A percentile compares a stretch with the other conserved stretches of the same genome.
Conservation (phyloP, 2,113 vertebrate species). For the sheep (Ovis aries) region DNA sequence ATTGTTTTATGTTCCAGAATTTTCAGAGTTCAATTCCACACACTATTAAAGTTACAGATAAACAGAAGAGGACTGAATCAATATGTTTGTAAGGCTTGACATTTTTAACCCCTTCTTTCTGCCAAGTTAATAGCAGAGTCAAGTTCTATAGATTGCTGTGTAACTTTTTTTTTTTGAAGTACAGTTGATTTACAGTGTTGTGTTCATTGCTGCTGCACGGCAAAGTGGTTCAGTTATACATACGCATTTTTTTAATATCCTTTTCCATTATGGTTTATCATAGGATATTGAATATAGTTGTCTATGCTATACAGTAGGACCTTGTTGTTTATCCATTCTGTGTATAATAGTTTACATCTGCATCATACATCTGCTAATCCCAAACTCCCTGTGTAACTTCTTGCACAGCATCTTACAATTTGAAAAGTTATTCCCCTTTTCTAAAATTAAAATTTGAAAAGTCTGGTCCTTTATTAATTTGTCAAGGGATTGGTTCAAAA, state of each 20-base stretch:
- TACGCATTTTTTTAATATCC: not conserved
- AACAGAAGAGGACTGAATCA: not conserved
- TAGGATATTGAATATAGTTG: not conserved
- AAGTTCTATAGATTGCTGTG: not conserved
- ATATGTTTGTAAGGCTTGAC: not conserved
- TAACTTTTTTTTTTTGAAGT: not conserved
- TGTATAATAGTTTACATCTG: not conserved
- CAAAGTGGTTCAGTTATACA: not conserved
- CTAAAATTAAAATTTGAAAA: conserved; percentile 6
- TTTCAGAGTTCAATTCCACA: conserved; percentile 25
- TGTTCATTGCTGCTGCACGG: not conserved
- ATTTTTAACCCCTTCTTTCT: conserved; percentile 17
- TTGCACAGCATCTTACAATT: not conserved
- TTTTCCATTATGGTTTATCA: not conserved
- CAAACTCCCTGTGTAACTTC: not conserved
- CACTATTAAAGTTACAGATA: not conserved
- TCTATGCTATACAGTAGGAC: not conserved
- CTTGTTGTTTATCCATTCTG: not conserved
- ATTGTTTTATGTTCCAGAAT: not conserved
- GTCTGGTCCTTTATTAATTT: not conserved
- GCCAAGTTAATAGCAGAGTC: not conserved
- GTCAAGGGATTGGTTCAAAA: not conserved
- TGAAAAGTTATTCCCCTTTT: not conserved
- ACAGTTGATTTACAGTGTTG: not conserved
- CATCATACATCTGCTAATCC: not conserved